Evolutionary conservation across 2,113 vertebrate species (phyloP).

Genomic region (Chaetura pelagica): DNA sequence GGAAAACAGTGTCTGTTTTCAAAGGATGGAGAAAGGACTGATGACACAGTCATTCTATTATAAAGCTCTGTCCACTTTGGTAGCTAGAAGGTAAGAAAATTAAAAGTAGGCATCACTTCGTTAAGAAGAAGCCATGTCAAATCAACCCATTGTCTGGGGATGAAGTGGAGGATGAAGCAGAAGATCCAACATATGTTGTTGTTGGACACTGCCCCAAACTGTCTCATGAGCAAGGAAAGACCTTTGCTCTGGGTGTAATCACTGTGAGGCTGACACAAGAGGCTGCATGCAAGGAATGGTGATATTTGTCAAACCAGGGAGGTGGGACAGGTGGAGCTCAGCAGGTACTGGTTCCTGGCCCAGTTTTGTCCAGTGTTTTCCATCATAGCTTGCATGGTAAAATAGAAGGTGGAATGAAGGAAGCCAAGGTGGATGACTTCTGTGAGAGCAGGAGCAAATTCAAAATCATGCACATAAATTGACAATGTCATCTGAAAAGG

Average conservation of each 20-base stretch:
- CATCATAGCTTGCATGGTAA: not conserved
- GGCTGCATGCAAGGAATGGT: not conserved
- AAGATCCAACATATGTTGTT: not conserved
- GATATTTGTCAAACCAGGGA: not conserved
- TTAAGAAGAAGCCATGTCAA: not conserved
- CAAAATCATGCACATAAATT: not conserved
- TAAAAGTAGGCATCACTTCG: not conserved
- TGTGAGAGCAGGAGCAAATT: not conserved
- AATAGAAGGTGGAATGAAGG: not conserved
- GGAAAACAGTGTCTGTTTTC: not conserved
- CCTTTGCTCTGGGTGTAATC: not conserved
- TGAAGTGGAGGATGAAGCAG: not conserved
- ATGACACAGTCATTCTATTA: not conserved
- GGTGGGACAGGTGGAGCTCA: not conserved
- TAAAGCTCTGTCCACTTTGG: not conserved
- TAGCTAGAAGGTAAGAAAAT: not conserved
- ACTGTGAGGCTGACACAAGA: not conserved
- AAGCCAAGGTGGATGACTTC: not conserved
- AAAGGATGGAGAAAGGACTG: not conserved
- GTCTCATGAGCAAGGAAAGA: not conserved
- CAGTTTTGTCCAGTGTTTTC: not conserved
- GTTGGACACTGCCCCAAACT: not conserved
- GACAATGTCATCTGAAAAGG: not conserved
- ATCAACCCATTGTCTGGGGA: not conserved
- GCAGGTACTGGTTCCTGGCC: not conserved